Evolutionary conservation across 1,140 invertebrate genomes (phyloP), one percentile per base, ranked within the genome.

Genomic region (Lasioglossum baleicum): DNA sequence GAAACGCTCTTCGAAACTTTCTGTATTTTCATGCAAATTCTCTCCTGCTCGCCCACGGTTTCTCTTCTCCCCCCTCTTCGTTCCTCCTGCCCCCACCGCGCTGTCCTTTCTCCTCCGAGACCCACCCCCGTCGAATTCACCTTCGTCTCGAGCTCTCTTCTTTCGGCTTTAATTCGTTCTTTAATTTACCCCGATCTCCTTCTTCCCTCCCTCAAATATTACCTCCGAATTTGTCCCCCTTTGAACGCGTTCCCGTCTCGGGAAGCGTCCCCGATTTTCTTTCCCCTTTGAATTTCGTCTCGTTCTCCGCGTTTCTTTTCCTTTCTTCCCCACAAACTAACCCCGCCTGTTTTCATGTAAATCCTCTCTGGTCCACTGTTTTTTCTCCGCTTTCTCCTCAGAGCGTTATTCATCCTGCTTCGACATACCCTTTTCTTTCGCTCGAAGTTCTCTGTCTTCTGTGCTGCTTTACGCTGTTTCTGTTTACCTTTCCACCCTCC

Each of bases 21-120:
- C 61, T 75, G 76, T 79, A 87, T 87, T 87, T 87, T 87, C 84
- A 87, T 87, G 86, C 80, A 87, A 87, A 87, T 87, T 80, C 70
- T 17, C 67, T 60, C 61, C 13, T 48, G 67, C 17, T 79, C 71
- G 42, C 35, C 35, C 42, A 26, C 35, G 42, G 31, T 31, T 40
- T 53, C 22, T 40, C 69, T 26, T 56, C 20, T 6, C 0, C 5
- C 5, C 56, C 5, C 17, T 53, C 20, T 20, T 56, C 60, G 17
- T 53, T 64, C 20, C 7, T 15, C 20, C 11, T 35, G 20, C 22
- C 13, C 31, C n/a, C 51, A 20, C 17, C 51, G 7, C 44, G n/a
- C 22, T 48, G 7, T 70, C 20, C 26, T 22, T 6, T 11, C 15
- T 22, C 7, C 2, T 8, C 31, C 0, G 1, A 5, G 0, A 7